phyloP scores from a whole-genome alignment of 2,797 vertebrate species.

The Alca torda region DNA sequence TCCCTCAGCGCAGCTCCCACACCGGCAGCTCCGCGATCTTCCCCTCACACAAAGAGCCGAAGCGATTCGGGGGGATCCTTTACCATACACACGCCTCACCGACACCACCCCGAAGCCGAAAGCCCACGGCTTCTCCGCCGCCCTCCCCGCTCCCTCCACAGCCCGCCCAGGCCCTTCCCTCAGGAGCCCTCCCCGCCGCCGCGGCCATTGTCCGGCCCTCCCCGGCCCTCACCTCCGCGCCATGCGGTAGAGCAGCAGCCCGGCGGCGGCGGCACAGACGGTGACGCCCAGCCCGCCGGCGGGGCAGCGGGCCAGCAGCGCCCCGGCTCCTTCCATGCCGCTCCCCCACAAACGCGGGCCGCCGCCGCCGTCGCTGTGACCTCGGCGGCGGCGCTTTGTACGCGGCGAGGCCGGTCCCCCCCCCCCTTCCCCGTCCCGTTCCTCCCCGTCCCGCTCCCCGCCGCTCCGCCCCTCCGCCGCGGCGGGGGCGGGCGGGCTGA shows the following conservation, averaged over 20 bases:
- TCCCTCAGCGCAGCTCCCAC: not conserved
- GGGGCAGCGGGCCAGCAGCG: conserved; percentile 79
- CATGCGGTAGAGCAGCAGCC: conserved; percentile 85
- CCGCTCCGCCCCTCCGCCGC: conserved; percentile 48
- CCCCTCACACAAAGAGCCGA: not conserved
- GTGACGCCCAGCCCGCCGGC: conserved; percentile 81
- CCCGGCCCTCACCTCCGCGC: conserved; percentile 79
- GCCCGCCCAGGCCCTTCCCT: not conserved
- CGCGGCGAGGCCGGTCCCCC: not conserved
- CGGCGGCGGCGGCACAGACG: conserved; percentile 84
- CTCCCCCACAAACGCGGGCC: not conserved
- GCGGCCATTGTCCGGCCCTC: not conserved
- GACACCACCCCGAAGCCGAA: no score
- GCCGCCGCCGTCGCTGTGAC: not conserved
- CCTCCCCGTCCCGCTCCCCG: not conserved
- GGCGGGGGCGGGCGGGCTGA: conserved; percentile 8
- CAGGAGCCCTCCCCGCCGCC: not conserved
- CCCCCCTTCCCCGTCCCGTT: no score
- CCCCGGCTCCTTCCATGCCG: conserved; percentile 81
- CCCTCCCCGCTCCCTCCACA: not conserved
- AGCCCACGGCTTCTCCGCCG: rapidly evolving
- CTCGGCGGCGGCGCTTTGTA: conserved; percentile 50
- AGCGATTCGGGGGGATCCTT: rapidly evolving
- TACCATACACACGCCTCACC: not conserved
- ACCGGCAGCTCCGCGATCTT: rapidly evolving